Percentiles rank a stretch among this genome's conserved stretches.
Conservation (phyloP, 2,797 vertebrate species). For the Ateles fusciceps region DNA sequence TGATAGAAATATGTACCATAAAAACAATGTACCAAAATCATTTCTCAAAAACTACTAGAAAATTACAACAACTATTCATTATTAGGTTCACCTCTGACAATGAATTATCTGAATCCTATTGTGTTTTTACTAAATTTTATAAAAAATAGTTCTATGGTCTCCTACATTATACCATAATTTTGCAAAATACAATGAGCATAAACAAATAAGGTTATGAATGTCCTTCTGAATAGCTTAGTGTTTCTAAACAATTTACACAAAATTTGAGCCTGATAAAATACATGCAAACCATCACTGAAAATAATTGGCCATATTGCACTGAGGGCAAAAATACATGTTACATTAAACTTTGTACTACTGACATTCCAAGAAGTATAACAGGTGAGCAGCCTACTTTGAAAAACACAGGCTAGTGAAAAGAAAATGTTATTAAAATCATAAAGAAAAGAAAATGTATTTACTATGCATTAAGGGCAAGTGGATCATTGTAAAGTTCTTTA, state of each 20-base stretch:
- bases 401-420: neutral
- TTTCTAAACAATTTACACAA: neutral
- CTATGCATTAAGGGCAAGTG: neutral
- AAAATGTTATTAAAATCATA: neutral
- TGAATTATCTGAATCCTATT: neutral
- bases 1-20: neutral
- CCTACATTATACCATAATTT: neutral
- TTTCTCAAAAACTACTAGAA: slow-evolving; percentile 5
- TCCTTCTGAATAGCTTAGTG: neutral
- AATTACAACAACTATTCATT: neutral
- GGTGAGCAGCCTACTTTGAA: neutral
- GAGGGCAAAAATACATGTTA: neutral
- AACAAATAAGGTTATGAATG: neutral
- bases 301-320: neutral
- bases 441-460: neutral
- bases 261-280: neutral
- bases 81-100: neutral
- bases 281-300: neutral
- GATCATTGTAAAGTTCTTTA: neutral
- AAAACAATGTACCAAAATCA: neutral
- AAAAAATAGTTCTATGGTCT: neutral
- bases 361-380: neutral
- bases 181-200: neutral
- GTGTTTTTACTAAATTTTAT: neutral
- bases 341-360: neutral